phyloP scores from a whole-genome alignment of 2,888 invertebrate genomes.

The Thera obeliscata region DNA sequence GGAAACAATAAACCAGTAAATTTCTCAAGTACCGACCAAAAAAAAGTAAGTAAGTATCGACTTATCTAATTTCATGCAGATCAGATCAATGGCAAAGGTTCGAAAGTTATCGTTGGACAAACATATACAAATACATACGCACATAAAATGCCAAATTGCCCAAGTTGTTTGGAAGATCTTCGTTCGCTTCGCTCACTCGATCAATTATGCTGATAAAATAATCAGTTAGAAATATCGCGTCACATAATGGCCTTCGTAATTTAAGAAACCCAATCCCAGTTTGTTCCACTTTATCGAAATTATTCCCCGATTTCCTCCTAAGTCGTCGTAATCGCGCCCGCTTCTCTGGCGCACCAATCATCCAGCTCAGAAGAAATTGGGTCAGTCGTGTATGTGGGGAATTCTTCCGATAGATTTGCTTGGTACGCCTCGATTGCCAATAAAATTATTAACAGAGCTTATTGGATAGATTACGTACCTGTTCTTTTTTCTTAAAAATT shows the following conservation, averaged over 20 bases:
- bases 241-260: not conserved
- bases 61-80: too few relatives aligned
- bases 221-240: not conserved
- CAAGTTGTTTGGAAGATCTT: too few relatives aligned
- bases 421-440: conserved; percentile 63
- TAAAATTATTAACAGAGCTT: conserved; percentile 57
- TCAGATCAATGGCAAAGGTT: too few relatives aligned
- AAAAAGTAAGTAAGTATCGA: too few relatives aligned
- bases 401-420: conserved; percentile 77
- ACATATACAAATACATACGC: too few relatives aligned
- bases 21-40: too few relatives aligned
- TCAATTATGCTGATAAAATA: not conserved
- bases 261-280: not conserved
- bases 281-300: conserved; percentile 12
- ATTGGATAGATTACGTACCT: conserved; percentile 44
- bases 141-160: too few relatives aligned
- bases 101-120: too few relatives aligned
- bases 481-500: too few relatives aligned
- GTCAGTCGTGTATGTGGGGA: conserved; percentile 64
- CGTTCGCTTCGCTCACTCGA: too few relatives aligned
- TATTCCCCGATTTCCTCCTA: conserved; percentile 1
- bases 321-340: conserved; percentile 28
- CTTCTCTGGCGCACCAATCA: conserved; percentile 45
- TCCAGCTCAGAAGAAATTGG: conserved; percentile 60
- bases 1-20: too few relatives aligned